Evolutionary conservation across 2,888 invertebrate species (phyloP).

Genomic region (Polietes domitor): DNA sequence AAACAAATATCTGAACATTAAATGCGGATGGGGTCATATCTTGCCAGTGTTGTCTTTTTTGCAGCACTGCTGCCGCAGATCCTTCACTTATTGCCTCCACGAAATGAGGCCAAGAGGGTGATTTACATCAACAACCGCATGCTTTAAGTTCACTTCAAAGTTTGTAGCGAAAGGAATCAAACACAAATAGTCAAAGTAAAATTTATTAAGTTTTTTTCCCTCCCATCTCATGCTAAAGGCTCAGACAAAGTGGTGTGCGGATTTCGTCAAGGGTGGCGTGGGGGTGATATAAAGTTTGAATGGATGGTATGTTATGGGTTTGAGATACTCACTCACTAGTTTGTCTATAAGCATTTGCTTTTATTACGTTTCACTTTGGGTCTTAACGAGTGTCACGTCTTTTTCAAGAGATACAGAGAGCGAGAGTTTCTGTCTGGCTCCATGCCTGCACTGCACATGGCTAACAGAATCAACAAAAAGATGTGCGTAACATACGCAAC

Average conservation of each 20-base stretch:
- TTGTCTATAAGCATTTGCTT: neutral
- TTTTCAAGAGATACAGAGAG: neutral
- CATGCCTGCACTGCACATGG: constrained; percentile 11
- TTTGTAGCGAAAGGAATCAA: constrained; percentile 51
- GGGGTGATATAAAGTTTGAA: constrained; percentile 8
- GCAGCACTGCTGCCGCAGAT: constrained; percentile 20
- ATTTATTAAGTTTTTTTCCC: constrained; percentile 31
- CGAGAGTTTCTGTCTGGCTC: constrained; percentile 33
- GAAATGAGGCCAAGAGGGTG: constrained; percentile 65
- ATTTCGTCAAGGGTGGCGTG: neutral
- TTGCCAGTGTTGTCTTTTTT: constrained; percentile 30
- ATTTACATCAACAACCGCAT: constrained; percentile 64
- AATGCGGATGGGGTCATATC: constrained; percentile 57
- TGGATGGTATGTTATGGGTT: constrained; percentile 16
- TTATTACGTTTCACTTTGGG: constrained; percentile 18
- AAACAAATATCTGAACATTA: constrained; percentile 43
- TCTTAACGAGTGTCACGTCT: constrained; percentile 48
- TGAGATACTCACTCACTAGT: constrained; percentile 12
- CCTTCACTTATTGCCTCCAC: constrained; percentile 34
- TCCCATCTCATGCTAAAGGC: constrained; percentile 2
- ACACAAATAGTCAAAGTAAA: constrained; percentile 46
- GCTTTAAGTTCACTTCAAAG: constrained; percentile 41
- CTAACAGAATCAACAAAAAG: neutral
- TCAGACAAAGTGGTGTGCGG: neutral
- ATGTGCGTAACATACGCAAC: constrained; percentile 20